phyloP scores from a whole-genome alignment of 2,113 vertebrate species.

The Siphamia tubifer region DNA sequence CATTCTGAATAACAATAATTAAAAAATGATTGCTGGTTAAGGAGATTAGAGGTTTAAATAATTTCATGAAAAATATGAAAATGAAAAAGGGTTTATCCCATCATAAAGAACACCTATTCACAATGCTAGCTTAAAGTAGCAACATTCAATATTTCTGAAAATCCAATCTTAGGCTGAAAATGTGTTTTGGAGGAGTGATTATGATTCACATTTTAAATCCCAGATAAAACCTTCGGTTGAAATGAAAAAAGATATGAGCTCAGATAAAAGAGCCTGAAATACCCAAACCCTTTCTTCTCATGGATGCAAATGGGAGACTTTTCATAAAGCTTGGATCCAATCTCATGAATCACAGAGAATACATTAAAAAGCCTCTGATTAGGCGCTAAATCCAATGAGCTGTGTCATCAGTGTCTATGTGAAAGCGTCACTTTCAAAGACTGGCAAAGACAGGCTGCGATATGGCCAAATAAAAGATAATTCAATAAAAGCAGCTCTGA shows the following conservation, averaged over 20 bases:
- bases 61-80: constrained; percentile 53
- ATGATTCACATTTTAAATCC: constrained; percentile 70
- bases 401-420: constrained; percentile 55
- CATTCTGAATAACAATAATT: constrained; percentile 33
- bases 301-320: constrained; percentile 67
- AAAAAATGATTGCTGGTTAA: constrained; percentile 26
- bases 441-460: constrained; percentile 7
- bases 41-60: constrained; percentile 49
- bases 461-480: constrained; percentile 56
- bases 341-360: constrained; percentile 64
- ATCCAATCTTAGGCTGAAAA: constrained; percentile 57
- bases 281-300: constrained; percentile 45
- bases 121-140: constrained; percentile 37
- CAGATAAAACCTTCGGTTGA: constrained; percentile 64
- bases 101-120: constrained; percentile 44
- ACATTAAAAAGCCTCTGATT: constrained; percentile 66
- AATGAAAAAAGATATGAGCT: constrained; percentile 68
- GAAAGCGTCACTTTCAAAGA: constrained; percentile 48
- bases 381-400: constrained; percentile 61
- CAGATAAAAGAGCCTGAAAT: constrained; percentile 63
- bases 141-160: constrained; percentile 52
- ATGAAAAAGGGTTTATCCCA: constrained; percentile 41
- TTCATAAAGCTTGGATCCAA: constrained; percentile 67
- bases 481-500: constrained; percentile 48
- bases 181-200: constrained; percentile 60